Evolutionary conservation across 1,140 invertebrate species (phyloP).

Genomic region (Heliconius hewitsoni): DNA sequence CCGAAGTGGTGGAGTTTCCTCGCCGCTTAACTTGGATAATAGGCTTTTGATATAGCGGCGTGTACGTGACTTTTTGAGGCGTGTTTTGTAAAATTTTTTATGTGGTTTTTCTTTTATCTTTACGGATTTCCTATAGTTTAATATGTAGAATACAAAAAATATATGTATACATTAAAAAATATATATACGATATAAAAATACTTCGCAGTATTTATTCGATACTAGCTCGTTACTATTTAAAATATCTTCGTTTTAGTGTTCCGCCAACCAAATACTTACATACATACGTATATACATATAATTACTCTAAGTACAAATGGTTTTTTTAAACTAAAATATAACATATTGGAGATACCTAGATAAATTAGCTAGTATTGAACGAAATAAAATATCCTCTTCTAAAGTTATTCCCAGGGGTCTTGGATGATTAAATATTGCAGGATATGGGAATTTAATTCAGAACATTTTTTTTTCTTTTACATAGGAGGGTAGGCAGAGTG

Average conservation of each 20-base stretch:
- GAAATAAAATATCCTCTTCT: not conserved
- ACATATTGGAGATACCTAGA: not conserved
- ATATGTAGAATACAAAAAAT: not conserved
- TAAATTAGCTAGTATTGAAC: not conserved
- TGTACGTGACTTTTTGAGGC: not conserved
- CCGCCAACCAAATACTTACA: too few relatives aligned
- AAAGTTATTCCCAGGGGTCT: not conserved
- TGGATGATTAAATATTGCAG: not conserved
- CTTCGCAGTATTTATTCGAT: too few relatives aligned
- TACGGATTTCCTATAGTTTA: not conserved
- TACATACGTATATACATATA: too few relatives aligned
- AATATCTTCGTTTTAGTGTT: too few relatives aligned
- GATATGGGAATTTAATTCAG: too few relatives aligned
- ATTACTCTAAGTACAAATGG: too few relatives aligned
- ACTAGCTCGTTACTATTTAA: too few relatives aligned
- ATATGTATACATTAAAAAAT: too few relatives aligned
- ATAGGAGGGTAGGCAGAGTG: too few relatives aligned
- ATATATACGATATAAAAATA: not conserved
- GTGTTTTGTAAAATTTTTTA: not conserved
- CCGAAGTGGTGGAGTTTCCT: slow-evolving; percentile 41
- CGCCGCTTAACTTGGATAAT: slow-evolving; percentile 43
- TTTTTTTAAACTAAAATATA: too few relatives aligned
- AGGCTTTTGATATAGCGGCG: slow-evolving; percentile 17
- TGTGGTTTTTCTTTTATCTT: not conserved
- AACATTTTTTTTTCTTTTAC: too few relatives aligned